A percentile compares a stretch with the other conserved stretches of the same genome.
These are phyloP conservation scores for Eutrigla gurnardus DNA, from an alignment of 2,797 vertebrate species.

Conservation along the genomic window DNA sequence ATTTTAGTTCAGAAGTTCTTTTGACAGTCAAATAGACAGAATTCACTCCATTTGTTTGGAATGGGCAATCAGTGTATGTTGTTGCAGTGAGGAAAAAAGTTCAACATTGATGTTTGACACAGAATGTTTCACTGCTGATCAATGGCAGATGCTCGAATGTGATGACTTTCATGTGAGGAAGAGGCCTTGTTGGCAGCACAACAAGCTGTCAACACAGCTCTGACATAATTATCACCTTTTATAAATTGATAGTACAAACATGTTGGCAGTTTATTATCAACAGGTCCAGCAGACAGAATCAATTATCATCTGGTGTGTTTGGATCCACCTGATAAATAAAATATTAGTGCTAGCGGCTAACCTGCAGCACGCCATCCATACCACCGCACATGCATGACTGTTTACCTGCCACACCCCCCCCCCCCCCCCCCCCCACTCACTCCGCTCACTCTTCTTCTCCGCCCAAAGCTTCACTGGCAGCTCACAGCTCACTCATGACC, in stretches of 20 bases:
- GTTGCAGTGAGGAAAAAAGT: background rate
- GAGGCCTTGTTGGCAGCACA: background rate
- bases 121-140: background rate
- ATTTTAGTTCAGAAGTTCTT: slow-evolving; percentile 3
- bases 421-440: too few species aligned
- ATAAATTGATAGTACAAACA: background rate
- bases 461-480: too few species aligned
- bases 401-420: too few species aligned
- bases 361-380: too few species aligned
- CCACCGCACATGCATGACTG: too few species aligned
- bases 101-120: background rate
- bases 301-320: background rate
- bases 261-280: background rate
- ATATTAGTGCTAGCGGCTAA: too few species aligned
- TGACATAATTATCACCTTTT: background rate
- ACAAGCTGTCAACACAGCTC: background rate
- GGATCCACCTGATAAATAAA: background rate
- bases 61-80: background rate
- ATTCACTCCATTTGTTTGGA: background rate
- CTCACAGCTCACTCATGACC: too few species aligned
- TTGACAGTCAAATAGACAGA: background rate
- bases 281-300: background rate
- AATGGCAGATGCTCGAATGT: background rate
- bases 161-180: background rate
- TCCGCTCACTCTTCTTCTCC: too few species aligned